phyloP scores from a whole-genome alignment of 2,797 vertebrate species.

The Rhinatrema bivittatum region DNA sequence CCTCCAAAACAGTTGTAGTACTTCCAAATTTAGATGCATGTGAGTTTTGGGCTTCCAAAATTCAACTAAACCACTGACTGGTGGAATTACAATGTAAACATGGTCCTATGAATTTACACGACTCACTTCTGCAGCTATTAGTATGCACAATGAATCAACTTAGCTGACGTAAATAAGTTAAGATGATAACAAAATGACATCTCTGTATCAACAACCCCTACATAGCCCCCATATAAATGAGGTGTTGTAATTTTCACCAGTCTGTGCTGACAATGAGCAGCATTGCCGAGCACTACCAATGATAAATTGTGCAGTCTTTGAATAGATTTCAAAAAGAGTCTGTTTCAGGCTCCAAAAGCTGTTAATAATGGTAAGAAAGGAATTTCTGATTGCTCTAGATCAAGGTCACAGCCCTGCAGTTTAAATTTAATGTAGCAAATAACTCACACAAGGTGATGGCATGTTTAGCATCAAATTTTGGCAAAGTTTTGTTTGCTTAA shows the following conservation, averaged over 20 bases:
- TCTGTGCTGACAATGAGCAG: background rate
- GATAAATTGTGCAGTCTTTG: slow-evolving; percentile 15
- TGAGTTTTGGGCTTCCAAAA: too few species aligned
- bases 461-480: slow-evolving; percentile 41
- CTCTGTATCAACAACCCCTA: too few species aligned
- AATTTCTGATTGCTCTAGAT: slow-evolving; percentile 42
- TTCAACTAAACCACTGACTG: too few species aligned
- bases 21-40: too few species aligned
- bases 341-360: slow-evolving; percentile 20
- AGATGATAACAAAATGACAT: too few species aligned
- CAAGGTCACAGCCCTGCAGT: slow-evolving; percentile 34
- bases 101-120: too few species aligned
- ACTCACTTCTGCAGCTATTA: too few species aligned
- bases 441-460: slow-evolving; percentile 29
- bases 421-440: slow-evolving; percentile 43
- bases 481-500: slow-evolving; percentile 48
- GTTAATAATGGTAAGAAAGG: slow-evolving; percentile 34
- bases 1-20: too few species aligned
- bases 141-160: too few species aligned
- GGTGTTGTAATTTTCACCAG: fast-evolving
- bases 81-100: too few species aligned
- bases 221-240: background rate
- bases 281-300: slow-evolving; percentile 6
- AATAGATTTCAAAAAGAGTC: slow-evolving; percentile 14
- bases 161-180: too few species aligned